Conservation (phyloP, 2,113 vertebrate species). For the Otus sunia region DNA sequence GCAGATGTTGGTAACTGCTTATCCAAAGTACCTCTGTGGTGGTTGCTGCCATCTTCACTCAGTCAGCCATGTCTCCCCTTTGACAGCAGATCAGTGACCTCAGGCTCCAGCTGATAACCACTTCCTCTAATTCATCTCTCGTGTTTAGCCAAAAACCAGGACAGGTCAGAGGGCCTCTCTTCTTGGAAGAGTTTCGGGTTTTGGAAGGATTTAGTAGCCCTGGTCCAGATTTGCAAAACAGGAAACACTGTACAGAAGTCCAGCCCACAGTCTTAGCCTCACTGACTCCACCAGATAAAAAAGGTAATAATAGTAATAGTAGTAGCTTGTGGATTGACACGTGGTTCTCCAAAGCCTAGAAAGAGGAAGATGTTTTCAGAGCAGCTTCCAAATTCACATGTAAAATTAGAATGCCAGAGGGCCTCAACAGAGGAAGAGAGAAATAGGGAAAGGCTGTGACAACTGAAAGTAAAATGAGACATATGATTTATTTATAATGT, state of each 20-base stretch:
- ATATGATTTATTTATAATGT: not conserved
- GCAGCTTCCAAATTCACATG: not conserved
- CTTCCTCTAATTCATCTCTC: not conserved
- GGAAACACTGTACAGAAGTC: not conserved
- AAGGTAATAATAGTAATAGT: not conserved
- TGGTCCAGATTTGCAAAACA: not conserved
- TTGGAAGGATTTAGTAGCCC: not conserved
- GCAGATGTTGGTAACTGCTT: not conserved
- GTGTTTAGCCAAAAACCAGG: not conserved
- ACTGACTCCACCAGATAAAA: not conserved
- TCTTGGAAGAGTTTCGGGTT: not conserved
- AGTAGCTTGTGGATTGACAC: not conserved
- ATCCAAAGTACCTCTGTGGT: fast-evolving
- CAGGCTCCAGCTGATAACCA: not conserved
- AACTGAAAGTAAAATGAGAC: not conserved
- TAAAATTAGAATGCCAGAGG: not conserved
- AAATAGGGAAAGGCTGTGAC: not conserved
- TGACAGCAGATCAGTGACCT: not conserved
- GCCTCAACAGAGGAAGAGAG: not conserved
- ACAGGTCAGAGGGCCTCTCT: not conserved
- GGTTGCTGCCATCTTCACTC: not conserved
- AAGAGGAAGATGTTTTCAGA: not conserved
- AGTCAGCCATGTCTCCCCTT: not conserved
- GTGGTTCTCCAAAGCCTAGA: not conserved
- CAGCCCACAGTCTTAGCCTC: not conserved